These are phyloP conservation scores for Tryphoninae sp. DNA, from an alignment of 2,888 invertebrate genomes.

Conservation along the genomic window DNA sequence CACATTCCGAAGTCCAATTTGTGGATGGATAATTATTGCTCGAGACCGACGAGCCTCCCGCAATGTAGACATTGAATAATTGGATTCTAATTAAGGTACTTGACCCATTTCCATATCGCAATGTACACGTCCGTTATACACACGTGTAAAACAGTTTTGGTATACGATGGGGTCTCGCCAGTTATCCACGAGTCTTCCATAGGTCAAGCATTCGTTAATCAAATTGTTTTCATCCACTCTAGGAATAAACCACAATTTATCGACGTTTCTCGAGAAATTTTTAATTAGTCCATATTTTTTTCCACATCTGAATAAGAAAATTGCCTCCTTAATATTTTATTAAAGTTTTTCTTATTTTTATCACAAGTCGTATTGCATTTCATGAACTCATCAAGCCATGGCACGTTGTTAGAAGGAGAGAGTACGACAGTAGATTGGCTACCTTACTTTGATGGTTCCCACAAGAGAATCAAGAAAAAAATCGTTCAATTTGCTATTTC, in stretches of 20 bases:
- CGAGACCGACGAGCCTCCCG: constrained; percentile 42
- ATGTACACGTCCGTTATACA: constrained; percentile 14
- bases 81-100: constrained; percentile 75
- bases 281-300: too few relatives aligned
- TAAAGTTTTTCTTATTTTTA: neutral
- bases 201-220: constrained; percentile 46
- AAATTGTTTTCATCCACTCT: neutral
- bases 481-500: constrained; percentile 12
- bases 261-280: too few relatives aligned
- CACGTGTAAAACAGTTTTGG: constrained; percentile 14
- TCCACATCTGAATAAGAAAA: neutral
- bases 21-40: constrained; percentile 66
- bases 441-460: neutral
- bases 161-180: constrained; percentile 27
- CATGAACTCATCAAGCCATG: neutral
- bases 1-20: constrained; percentile 63
- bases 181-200: constrained; percentile 32
- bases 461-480: neutral
- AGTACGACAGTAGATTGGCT: neutral
- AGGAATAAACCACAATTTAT: too few relatives aligned
- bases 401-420: constrained; percentile 1
- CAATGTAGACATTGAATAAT: constrained; percentile 72
- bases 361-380: too few relatives aligned
- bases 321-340: neutral
- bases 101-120: constrained; percentile 70